Evolutionary conservation across 30 jellyfish, hydroid and myxozoan genomes (phyloP), one percentile per base, ranked within the genome.

Genomic region (Cassiopea andromeda): DNA sequence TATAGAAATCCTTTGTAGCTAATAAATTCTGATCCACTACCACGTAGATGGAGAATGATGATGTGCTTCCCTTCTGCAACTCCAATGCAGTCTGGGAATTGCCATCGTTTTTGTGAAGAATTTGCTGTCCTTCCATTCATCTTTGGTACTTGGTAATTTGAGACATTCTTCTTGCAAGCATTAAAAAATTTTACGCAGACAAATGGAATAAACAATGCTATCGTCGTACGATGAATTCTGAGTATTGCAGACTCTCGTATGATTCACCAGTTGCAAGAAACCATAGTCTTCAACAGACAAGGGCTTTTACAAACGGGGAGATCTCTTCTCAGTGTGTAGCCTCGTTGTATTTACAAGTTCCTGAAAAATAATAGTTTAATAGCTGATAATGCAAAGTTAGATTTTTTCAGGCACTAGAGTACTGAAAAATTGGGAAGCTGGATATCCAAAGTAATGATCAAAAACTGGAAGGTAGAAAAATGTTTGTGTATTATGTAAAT

Each of bases 11-110:
- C 93, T 75, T 85, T 73, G 49, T 85, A 85, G 73, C 58, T 85
- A 58, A 17, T 73, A 66, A 85, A 85, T 85, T 60, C 68, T 73
- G 93, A 48, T 48, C 93, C 93, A 49, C 82, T 17, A 49, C 77
- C 38, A 43, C 64, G 89, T 46, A 82, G 93, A 60, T 76, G 82
- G 57, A 73, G 61, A 82, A 85, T 75, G 50, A 82, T 15, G 68
- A 85, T 67, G 78, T 85, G 93, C 59, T 85, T 85, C 50, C 93
- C 93, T 73, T 85, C 93, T 50, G 93, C 93, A 73, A 89, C 93
- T 10, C 89, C 93, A 73, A 75, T 73, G 69, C 82, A 43, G 78
- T 84, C 71, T 48, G 92, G 93, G 57, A 85, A 73, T 57, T 85
- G 93, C 93, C 93, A 85, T 67, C 89, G 60, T 72, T 85, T 68